These are phyloP conservation scores for Iguana delicatissima DNA, from an alignment of 2,797 vertebrate genomes.

Conservation along the genomic window DNA sequence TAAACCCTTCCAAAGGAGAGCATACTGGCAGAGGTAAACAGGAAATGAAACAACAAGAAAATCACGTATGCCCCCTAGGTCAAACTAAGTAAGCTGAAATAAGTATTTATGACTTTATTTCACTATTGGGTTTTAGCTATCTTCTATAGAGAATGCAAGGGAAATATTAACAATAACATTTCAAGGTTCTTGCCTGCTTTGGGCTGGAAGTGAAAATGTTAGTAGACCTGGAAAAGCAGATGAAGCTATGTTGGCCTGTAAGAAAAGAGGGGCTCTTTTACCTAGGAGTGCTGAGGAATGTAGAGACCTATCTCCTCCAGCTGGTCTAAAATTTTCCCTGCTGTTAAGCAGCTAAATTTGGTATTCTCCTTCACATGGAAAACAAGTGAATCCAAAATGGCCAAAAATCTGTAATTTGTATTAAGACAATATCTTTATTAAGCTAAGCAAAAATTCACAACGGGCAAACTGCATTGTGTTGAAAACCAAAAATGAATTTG, in stretches of 20 bases:
- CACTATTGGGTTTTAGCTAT: too few species aligned
- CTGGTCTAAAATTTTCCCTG: not conserved
- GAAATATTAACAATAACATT: too few species aligned
- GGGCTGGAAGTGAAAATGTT: not conserved
- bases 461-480: not conserved
- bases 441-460: not conserved
- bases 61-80: too few species aligned
- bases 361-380: not conserved
- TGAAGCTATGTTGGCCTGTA: not conserved
- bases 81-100: too few species aligned
- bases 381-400: not conserved
- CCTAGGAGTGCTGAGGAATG: not conserved
- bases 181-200: not conserved
- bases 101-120: too few species aligned
- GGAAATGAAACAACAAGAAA: too few species aligned
- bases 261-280: not conserved
- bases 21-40: too few species aligned
- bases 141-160: too few species aligned
- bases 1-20: too few species aligned
- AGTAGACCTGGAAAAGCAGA: slow-evolving; percentile 5
- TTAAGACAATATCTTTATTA: not conserved
- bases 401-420: not conserved
- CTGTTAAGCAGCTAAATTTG: not conserved
- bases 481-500: not conserved
- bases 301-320: not conserved